Evolutionary conservation across 2,113 vertebrate genomes (phyloP).

Genomic region (Pipa parva): DNA sequence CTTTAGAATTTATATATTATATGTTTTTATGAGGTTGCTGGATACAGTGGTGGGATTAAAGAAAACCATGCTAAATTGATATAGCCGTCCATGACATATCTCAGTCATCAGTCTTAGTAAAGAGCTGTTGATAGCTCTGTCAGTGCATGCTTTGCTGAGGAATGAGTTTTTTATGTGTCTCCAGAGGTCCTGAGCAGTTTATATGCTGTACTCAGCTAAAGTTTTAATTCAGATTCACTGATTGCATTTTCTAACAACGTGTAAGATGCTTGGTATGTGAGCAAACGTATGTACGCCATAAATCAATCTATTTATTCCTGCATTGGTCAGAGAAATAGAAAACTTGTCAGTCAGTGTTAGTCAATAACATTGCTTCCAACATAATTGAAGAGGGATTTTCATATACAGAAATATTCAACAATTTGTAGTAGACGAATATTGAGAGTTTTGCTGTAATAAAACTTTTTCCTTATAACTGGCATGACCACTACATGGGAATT

Average conservation of each 20-base stretch:
- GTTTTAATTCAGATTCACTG: constrained; percentile 17
- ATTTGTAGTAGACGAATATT: too few relatives aligned
- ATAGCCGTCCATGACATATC: constrained; percentile 9
- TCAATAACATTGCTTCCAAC: not conserved
- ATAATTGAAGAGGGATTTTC: too few relatives aligned
- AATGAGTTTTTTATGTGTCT: constrained; percentile 15
- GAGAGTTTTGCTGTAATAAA: too few relatives aligned
- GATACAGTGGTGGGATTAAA: constrained; percentile 19
- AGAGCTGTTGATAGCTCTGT: constrained; percentile 26
- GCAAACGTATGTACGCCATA: not conserved
- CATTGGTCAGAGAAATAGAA: not conserved
- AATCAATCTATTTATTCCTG: not conserved
- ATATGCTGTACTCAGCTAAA: not conserved
- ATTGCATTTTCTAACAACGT: not conserved
- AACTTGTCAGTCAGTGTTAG: not conserved
- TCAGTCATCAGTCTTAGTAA: constrained; percentile 32
- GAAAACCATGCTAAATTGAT: not conserved
- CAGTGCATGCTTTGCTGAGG: constrained; percentile 11
- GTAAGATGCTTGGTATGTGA: not conserved
- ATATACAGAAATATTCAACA: too few relatives aligned
- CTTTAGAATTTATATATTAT: too few relatives aligned
- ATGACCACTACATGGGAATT: too few relatives aligned
- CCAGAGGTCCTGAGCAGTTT: not conserved
- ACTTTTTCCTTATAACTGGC: too few relatives aligned
- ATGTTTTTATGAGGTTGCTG: not conserved